Conservation (phyloP, 2,888 invertebrate species). For the Eurytoma californica region DNA sequence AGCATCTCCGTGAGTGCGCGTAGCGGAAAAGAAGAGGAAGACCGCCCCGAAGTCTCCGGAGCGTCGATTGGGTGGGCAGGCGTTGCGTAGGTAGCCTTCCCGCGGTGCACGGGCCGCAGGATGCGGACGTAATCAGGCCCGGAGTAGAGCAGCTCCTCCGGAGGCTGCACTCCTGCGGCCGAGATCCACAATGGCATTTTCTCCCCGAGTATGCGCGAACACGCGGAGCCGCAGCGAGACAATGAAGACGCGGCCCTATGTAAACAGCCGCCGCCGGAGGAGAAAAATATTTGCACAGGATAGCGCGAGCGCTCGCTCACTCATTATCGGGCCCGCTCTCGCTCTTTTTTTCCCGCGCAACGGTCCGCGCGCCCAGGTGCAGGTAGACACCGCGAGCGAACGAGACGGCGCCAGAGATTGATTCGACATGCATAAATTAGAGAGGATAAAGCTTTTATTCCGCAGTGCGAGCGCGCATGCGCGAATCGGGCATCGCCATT, state of each 20-base stretch:
- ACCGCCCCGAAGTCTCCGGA: slow-evolving; percentile 36
- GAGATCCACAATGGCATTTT: slow-evolving; percentile 18
- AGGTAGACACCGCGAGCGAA: slow-evolving; percentile 57
- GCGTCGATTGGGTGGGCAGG: slow-evolving; percentile 40
- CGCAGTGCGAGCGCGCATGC: slow-evolving; percentile 33
- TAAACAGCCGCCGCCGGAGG: slow-evolving; percentile 66
- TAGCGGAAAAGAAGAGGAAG: not conserved
- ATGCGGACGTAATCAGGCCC: slow-evolving; percentile 28
- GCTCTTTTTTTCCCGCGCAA: slow-evolving; percentile 52
- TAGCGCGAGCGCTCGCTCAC: slow-evolving; percentile 61
- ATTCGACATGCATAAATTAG: slow-evolving; percentile 75
- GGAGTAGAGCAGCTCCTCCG: not conserved
- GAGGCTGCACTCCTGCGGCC: slow-evolving; percentile 7
- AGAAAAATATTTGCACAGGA: slow-evolving; percentile 75
- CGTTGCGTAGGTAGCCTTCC: slow-evolving; percentile 52
- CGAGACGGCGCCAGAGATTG: slow-evolving; percentile 69
- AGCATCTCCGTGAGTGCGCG: not conserved
- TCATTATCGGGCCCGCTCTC: slow-evolving; percentile 72
- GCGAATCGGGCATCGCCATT: slow-evolving; percentile 62
- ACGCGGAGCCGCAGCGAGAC: not conserved
- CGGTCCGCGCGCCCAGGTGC: slow-evolving; percentile 71
- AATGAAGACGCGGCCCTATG: slow-evolving; percentile 62
- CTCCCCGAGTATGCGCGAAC: slow-evolving; percentile 33
- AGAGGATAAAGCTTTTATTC: slow-evolving; percentile 72
- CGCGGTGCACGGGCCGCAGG: slow-evolving; percentile 2